Conservation (phyloP, 2,113 vertebrate genomes). For the Scartelaos histophorus region DNA sequence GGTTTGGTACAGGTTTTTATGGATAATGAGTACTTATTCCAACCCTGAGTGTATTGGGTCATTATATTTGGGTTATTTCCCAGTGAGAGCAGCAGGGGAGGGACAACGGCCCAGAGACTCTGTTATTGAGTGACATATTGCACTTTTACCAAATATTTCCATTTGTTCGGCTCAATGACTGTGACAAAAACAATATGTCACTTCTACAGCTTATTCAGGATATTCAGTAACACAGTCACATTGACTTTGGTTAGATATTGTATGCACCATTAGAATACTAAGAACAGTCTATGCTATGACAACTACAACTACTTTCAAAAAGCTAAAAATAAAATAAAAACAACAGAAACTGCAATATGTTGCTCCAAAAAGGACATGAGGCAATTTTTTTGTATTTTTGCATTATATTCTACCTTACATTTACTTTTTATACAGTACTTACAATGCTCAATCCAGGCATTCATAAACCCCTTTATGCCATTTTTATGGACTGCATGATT, state of each 20-base stretch:
- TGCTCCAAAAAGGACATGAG: too few species aligned
- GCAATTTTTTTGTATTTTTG: too few species aligned
- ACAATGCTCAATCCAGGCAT: too few species aligned
- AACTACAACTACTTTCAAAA: too few species aligned
- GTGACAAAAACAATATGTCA: not conserved
- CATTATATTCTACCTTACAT: too few species aligned
- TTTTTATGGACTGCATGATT: not conserved
- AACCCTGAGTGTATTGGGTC: constrained; percentile 5
- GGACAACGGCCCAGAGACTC: constrained; percentile 11
- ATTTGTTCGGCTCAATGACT: not conserved
- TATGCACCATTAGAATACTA: not conserved
- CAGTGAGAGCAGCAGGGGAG: constrained; percentile 25
- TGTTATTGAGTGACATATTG: constrained; percentile 37
- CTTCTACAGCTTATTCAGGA: not conserved
- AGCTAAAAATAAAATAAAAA: too few species aligned
- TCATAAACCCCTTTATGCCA: too few species aligned
- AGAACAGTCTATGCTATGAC: too few species aligned
- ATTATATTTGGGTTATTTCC: constrained; percentile 6
- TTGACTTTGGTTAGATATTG: not conserved
- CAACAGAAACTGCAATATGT: too few species aligned
- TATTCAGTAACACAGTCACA: not conserved
- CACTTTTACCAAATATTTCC: constrained; percentile 22
- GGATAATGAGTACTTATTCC: constrained; percentile 16
- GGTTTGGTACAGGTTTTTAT: constrained; percentile 34
- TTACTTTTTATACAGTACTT: too few species aligned